These are phyloP conservation scores for Patiria miniata DNA, from an alignment of 35 echinoderm and acorn worm genomes.

Conservation along the genomic window DNA sequence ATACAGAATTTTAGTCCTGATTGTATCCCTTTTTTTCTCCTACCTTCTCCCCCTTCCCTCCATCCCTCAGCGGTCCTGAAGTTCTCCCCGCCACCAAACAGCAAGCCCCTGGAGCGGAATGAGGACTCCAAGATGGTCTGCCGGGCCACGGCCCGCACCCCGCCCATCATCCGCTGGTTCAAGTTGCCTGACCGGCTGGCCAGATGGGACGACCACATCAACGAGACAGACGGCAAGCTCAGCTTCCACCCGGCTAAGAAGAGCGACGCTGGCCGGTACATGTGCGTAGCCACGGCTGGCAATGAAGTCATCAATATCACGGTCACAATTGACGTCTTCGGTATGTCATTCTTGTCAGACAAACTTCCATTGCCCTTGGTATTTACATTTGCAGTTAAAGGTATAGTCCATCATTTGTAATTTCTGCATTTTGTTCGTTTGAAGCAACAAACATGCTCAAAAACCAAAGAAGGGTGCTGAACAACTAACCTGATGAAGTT, in stretches of 20 bases:
- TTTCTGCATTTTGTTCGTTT: no score
- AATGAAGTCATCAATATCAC: constrained; percentile 66
- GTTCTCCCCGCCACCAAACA: constrained; percentile 67
- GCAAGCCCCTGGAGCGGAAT: constrained; percentile 51
- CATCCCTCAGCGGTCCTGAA: constrained; percentile 57
- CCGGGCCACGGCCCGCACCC: constrained; percentile 52
- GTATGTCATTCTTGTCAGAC: constrained; percentile 54
- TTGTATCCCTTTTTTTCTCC: no score
- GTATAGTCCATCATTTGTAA: no score
- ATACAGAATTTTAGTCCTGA: no score
- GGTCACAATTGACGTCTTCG: constrained; percentile 69
- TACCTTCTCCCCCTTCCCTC: no score
- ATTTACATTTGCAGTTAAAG: no score
- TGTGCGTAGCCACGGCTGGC: constrained; percentile 58
- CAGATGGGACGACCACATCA: constrained; percentile 57
- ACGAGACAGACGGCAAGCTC: constrained; percentile 43
- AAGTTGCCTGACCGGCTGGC: constrained; percentile 11
- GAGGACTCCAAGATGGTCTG: constrained; percentile 52
- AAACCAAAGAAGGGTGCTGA: no score
- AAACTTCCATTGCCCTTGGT: not conserved
- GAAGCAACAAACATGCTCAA: no score
- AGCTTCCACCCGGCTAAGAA: constrained; percentile 66
- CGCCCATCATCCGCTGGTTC: constrained; percentile 50
- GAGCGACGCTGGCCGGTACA: constrained; percentile 78
- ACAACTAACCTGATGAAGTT: no score